Evolutionary conservation across 2,888 invertebrate genomes (phyloP), one percentile per base, ranked within the genome.

Genomic region (Patella pellucida): DNA sequence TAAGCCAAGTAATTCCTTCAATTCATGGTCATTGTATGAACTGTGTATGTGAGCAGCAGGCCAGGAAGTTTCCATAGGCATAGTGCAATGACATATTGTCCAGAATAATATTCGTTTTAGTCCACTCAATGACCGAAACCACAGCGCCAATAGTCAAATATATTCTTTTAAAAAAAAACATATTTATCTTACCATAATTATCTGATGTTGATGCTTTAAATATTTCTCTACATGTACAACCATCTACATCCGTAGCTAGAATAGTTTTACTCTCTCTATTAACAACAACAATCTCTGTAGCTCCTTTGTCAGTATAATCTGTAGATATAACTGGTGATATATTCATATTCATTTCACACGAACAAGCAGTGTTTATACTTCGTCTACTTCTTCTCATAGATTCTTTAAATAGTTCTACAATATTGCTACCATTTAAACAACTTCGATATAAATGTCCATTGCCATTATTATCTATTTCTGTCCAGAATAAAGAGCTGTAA

Each of bases 281-380:
- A 15, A 83, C 82, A 75, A 85, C 82, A 41, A 86, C 72, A 3
- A 87, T 79, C 71, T 85, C 85, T 41, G 83, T 86, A 14, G 80
- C 70, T 3, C 83, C 83, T 41, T 84, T 82, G 77, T 92, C 92
- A 0, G 94, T 94, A 88, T 94, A 93, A 86, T 96, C 95, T 15
- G 96, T 91, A 0, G 94, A 93, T 85, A 95, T 94, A 0, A 93
- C 92, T 78, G 93, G 93, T 11, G 94, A 94, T 3, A 95, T 93
- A 81, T 93, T 92, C 19, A 93, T 93, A 79, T 93, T 92, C 0
- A 76, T 51, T 0, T 73, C n/a, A 71, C 80, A 78, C 0, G 94
- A 94, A 85, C 96, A 96, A 3, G 27, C 27, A n/a, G 23, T n/a
- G 1, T 41, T 41, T 9, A 41, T 41, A 52, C 52, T 76, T 27